Conservation (phyloP, 2,888 invertebrate species). For the Hermaeophaga mercurialis region DNA sequence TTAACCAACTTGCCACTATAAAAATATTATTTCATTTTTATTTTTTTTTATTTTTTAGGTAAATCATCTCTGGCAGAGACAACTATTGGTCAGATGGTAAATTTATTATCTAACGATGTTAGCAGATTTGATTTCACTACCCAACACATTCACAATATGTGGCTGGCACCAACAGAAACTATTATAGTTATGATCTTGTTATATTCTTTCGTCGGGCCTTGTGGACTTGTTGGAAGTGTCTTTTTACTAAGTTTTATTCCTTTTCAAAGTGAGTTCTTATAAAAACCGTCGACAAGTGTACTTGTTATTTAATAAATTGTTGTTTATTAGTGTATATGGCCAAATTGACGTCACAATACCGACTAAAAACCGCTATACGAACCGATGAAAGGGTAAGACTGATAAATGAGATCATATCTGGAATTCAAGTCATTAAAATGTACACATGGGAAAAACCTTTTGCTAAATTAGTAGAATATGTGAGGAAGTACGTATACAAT, state of each 20-base stretch:
- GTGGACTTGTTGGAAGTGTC: slow-evolving; percentile 54
- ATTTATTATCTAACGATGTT: slow-evolving; percentile 58
- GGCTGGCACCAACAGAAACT: slow-evolving; percentile 71
- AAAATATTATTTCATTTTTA: too few species aligned
- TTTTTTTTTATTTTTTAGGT: background rate
- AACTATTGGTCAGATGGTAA: slow-evolving; percentile 44
- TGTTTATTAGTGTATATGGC: slow-evolving; percentile 49
- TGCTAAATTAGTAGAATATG: slow-evolving; percentile 40
- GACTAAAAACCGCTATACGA: slow-evolving; percentile 61
- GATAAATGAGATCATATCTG: slow-evolving; percentile 73
- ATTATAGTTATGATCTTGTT: slow-evolving; percentile 62
- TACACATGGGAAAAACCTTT: slow-evolving; percentile 47
- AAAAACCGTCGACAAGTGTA: too few species aligned
- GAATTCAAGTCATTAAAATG: slow-evolving; percentile 53
- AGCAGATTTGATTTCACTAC: slow-evolving; percentile 81
- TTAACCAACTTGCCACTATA: too few species aligned
- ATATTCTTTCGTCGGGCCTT: slow-evolving; percentile 53
- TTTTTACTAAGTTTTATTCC: slow-evolving; percentile 52
- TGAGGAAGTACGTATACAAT: slow-evolving; percentile 38
- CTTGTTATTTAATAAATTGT: too few species aligned
- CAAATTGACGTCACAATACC: slow-evolving; percentile 48
- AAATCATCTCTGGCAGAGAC: slow-evolving; percentile 36
- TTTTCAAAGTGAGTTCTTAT: slow-evolving; percentile 50
- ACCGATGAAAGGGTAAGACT: slow-evolving; percentile 69
- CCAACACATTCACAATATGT: slow-evolving; percentile 78